Base-by-base conservation (phyloP, 2,113 vertebrate genomes). In the Anguilla rostrata region DNA sequence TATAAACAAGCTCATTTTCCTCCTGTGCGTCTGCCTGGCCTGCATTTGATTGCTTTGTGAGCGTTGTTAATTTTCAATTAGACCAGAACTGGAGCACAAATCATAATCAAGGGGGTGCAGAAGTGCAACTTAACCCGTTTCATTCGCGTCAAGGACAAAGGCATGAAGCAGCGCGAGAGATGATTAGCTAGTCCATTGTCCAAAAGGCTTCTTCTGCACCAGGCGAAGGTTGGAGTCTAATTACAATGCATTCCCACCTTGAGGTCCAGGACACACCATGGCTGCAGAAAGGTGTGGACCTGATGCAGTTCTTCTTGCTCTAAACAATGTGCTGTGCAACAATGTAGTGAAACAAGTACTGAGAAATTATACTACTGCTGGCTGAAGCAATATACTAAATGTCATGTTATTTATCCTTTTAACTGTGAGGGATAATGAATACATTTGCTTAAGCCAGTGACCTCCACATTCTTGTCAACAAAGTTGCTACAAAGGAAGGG, bases 11-110 rank as follows among this genome's bases (percentile, higher is more conserved):
- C 89, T 91, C 71, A 91, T 87, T 93, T 91, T 90, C 87, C 84
- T 89, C 88, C 86, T 15, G 90, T 88, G 87, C 92, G 92, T 93
- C 92, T 93, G 92, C 90, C 89, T 86, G 83, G 84, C 87, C 84
- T 82, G 86, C 89, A 91, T 87, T 90, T 94, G 94, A 95, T 95
- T 95, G 94, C 93, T 94, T 95, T 94, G 92, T 91, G 90, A 92
- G 88, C 86, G 88, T 87, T 92, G 89, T 93, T 95, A 95, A 95
- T 95, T 95, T 93, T 86, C 93, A 96, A 95, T 96, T 95, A 94
- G 90, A 81, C 82, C 15, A 85, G 90, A 84, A 90, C 90, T 86
- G 89, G 87, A 90, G 90, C 90, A 92, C 89, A 90, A 93, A 92
- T 94, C 92, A 94, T 89, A 92, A 91, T 88, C 90, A 78, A 83